Percentiles rank a stretch among this genome's conserved stretches.
phyloP scores from a whole-genome alignment of 2,113 vertebrate species.

The Cyprinus carpio region DNA sequence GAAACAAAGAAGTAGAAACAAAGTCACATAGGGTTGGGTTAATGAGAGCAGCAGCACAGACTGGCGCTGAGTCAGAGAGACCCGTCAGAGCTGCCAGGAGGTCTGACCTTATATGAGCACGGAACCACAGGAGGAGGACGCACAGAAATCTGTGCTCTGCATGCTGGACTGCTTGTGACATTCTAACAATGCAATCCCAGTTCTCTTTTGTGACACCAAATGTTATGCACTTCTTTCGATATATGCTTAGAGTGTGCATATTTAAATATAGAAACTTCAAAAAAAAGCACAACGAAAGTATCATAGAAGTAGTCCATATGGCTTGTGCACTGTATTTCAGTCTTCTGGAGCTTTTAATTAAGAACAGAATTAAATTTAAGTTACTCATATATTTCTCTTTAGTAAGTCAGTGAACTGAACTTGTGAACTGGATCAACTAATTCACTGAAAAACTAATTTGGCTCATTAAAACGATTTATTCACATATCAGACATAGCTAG shows the following conservation, averaged over 20 bases:
- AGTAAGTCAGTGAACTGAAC: neutral
- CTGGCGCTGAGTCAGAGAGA: conserved; percentile 28
- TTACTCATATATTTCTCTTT: neutral
- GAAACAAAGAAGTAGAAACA: conserved; percentile 4
- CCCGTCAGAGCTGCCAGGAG: conserved; percentile 20
- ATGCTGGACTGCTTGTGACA: neutral
- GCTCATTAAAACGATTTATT: too few species aligned
- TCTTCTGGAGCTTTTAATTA: neutral
- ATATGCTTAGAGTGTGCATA: neutral
- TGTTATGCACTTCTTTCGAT: neutral
- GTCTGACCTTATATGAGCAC: conserved; percentile 42
- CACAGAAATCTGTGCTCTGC: neutral
- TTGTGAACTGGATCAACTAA: neutral
- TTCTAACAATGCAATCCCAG: neutral
- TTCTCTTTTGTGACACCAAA: neutral
- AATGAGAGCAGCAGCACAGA: conserved; percentile 31
- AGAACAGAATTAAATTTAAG: neutral
- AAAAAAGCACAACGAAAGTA: neutral
- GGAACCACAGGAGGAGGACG: neutral
- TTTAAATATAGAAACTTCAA: neutral
- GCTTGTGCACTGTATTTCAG: neutral
- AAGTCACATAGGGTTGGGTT: neutral
- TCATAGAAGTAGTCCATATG: too few species aligned
- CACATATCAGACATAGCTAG: too few species aligned
- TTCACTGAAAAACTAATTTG: too few species aligned